Percentiles rank a stretch among this genome's conserved stretches.
phyloP scores from a whole-genome alignment of 1,140 invertebrate genomes.

The Brachionus calyciflorus region DNA sequence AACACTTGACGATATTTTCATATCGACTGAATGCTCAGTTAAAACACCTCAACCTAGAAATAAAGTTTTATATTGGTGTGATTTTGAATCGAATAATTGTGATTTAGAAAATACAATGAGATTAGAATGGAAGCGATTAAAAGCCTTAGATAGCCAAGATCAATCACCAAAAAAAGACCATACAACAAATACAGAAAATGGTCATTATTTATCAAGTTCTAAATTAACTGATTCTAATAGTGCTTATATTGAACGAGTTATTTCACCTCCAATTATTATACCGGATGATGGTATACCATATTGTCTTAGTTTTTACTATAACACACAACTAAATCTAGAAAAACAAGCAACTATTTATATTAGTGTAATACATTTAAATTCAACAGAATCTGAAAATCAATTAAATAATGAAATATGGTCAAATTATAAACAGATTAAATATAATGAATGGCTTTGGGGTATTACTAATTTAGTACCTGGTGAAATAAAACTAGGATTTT shows the following conservation, averaged over 20 bases:
- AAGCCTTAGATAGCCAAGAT: background rate
- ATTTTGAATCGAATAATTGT: background rate
- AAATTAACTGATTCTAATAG: background rate
- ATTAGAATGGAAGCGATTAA: background rate
- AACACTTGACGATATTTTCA: background rate
- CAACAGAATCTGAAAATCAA: background rate
- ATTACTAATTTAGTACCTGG: background rate
- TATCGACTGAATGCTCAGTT: background rate
- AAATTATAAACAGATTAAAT: background rate
- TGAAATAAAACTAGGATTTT: background rate
- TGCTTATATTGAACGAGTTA: background rate
- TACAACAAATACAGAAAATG: background rate
- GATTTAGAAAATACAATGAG: background rate
- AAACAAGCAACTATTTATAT: background rate
- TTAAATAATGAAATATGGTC: background rate
- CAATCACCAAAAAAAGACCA: background rate
- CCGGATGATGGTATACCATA: background rate
- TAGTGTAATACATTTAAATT: background rate
- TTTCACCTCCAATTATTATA: background rate
- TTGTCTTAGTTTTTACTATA: slow-evolving; percentile 7
- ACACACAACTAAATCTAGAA: background rate
- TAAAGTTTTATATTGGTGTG: background rate
- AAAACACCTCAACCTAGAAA: background rate
- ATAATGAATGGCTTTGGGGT: background rate
- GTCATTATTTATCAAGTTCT: background rate